A percentile compares a stretch with the other conserved stretches of the same genome.
These are phyloP conservation scores for Isotomurus palustris DNA, from an alignment of 2,888 invertebrate species.

Conservation along the genomic window DNA sequence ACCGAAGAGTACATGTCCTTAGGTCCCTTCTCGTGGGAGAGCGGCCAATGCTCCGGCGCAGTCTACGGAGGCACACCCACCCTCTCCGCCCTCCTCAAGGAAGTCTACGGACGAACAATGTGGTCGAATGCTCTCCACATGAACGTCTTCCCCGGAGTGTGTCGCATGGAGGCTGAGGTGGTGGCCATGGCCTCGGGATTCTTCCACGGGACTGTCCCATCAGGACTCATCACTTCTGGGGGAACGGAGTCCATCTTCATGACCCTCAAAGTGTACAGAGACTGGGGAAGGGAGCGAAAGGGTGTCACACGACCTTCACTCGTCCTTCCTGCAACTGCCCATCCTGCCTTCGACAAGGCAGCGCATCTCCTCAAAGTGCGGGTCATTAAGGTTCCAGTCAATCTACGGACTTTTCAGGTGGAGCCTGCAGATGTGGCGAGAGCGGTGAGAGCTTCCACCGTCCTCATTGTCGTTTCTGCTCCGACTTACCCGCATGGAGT, in stretches of 20 bases:
- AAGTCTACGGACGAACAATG: constrained; percentile 78
- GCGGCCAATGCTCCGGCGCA: too few species aligned
- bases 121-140: constrained; percentile 96
- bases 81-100: constrained; percentile 66
- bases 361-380: constrained; percentile 76
- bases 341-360: constrained; percentile 96
- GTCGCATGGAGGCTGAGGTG: constrained; percentile 97
- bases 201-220: constrained; percentile 68
- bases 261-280: constrained; percentile 92
- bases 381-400: constrained; percentile 69
- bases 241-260: constrained; percentile 96
- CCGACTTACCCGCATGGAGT: constrained; percentile 96
- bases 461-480: constrained; percentile 92
- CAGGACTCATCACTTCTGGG: constrained; percentile 84
- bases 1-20: too few species aligned
- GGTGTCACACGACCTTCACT: constrained; percentile 86
- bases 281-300: constrained; percentile 66
- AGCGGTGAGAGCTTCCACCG: constrained; percentile 79
- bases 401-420: constrained; percentile 68
- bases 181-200: constrained; percentile 69
- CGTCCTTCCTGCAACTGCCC: constrained; percentile 81
- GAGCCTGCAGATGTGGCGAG: constrained; percentile 69
- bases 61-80: constrained; percentile 74
- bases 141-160: constrained; percentile 91
- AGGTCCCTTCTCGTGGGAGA: too few species aligned